phyloP scores from a whole-genome alignment of 2,113 vertebrate genomes.

The Pterocles burchelli region DNA sequence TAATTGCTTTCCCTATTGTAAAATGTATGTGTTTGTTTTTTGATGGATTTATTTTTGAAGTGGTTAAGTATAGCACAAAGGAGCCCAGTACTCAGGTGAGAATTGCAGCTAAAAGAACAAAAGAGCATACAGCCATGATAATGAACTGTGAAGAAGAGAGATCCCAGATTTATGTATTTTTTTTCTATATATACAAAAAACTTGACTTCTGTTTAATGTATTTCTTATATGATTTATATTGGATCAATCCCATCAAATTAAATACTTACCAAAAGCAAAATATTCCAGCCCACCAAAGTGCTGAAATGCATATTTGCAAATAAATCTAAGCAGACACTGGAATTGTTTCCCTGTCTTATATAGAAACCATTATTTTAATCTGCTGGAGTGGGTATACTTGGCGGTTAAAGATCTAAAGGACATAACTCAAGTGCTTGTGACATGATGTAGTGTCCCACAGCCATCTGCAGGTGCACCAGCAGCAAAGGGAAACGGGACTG shows the following conservation, averaged over 20 bases:
- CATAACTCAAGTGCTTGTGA: accelerated
- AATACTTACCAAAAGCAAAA: not conserved
- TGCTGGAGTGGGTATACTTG: accelerated
- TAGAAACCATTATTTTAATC: not conserved
- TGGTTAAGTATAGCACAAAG: not conserved
- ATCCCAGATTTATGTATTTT: not conserved
- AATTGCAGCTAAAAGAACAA: not conserved
- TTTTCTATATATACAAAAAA: not conserved
- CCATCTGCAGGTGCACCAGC: not conserved
- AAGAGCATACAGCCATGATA: not conserved
- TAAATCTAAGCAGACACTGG: not conserved
- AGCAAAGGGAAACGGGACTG: not conserved
- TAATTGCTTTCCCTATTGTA: accelerated
- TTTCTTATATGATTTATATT: not conserved
- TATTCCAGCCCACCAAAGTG: not conserved
- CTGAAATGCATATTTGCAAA: not conserved
- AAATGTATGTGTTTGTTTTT: not conserved
- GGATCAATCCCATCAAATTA: not conserved
- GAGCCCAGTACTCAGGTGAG: not conserved
- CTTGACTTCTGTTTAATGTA: not conserved
- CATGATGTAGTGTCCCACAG: accelerated
- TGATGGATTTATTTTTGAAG: not conserved
- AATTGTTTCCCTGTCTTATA: not conserved
- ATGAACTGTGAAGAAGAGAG: not conserved
- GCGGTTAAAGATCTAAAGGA: accelerated